Conservation (phyloP, 35 echinoderm and acorn worm species). For the Stichopus chloronotus region DNA sequence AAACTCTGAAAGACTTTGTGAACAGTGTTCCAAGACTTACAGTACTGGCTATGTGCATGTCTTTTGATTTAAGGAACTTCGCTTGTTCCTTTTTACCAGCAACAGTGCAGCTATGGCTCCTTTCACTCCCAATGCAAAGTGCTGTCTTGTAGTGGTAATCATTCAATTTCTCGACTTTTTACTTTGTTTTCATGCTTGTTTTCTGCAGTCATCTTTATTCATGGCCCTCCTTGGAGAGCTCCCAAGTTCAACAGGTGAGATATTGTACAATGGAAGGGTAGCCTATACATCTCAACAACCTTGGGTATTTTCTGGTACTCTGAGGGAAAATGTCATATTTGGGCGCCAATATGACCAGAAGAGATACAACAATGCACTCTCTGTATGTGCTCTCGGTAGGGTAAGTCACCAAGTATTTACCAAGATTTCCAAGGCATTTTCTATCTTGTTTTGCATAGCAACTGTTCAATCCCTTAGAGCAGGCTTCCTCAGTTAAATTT, state of each 20-base stretch:
- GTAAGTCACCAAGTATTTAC: slow-evolving; percentile 16
- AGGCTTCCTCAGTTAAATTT: no score
- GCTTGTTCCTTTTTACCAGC: no score
- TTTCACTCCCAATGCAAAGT: no score
- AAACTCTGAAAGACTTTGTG: no score
- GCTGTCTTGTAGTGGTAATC: no score
- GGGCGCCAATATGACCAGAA: slow-evolving; percentile 53
- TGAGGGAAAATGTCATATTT: slow-evolving; percentile 70
- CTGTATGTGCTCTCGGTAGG: slow-evolving; percentile 58
- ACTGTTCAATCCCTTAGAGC: no score
- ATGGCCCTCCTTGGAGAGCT: slow-evolving; percentile 68
- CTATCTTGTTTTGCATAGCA: no score
- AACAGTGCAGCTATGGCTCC: no score
- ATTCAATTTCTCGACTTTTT: no score
- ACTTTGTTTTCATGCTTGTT: not conserved
- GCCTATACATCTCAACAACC: slow-evolving; percentile 71
- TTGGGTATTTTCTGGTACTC: slow-evolving; percentile 70
- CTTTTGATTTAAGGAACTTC: no score
- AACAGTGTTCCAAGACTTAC: no score
- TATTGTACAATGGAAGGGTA: slow-evolving; percentile 36
- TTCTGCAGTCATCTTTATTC: slow-evolving; percentile 62
- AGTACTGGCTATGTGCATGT: no score
- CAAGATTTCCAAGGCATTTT: not conserved
- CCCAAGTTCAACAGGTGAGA: slow-evolving; percentile 31
- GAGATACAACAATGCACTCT: slow-evolving; percentile 51